Evolutionary conservation across 1,140 invertebrate species (phyloP).

Genomic region (Phenacoccus solenopsis): DNA sequence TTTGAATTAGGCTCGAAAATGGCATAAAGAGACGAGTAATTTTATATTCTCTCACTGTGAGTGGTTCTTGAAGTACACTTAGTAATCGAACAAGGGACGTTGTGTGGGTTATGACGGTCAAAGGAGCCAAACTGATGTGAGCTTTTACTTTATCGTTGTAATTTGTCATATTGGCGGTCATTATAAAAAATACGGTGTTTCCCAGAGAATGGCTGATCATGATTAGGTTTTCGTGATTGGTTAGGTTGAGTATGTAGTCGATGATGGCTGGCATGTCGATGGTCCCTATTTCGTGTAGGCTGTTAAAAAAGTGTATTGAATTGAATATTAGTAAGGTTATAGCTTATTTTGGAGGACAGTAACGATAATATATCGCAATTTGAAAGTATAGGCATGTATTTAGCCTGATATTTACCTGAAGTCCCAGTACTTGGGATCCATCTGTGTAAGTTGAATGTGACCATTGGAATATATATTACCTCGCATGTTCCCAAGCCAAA

Average conservation of each 20-base stretch:
- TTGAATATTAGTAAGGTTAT: no score
- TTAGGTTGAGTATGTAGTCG: conserved; percentile 40
- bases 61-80: no score
- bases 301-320: conserved; percentile 25
- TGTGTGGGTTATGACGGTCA: no score
- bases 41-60: no score
- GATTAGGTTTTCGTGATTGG: conserved; percentile 37
- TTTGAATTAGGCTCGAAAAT: no score
- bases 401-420: conserved; percentile 35
- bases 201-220: conserved; percentile 51
- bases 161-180: conserved; percentile 38
- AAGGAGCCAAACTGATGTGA: conserved; percentile 22
- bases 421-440: conserved; percentile 42
- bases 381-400: background rate
- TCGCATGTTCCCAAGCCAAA: conserved; percentile 54
- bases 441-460: conserved; percentile 37
- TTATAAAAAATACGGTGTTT: conserved; percentile 37
- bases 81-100: no score
- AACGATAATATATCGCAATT: no score
- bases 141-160: conserved; percentile 37
- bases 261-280: conserved; percentile 50
- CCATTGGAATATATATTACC: conserved; percentile 48
- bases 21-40: no score
- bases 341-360: no score
- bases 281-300: conserved; percentile 49